Conservation (phyloP, 2,113 vertebrate species). For the Romanogobio albipinnatus region DNA sequence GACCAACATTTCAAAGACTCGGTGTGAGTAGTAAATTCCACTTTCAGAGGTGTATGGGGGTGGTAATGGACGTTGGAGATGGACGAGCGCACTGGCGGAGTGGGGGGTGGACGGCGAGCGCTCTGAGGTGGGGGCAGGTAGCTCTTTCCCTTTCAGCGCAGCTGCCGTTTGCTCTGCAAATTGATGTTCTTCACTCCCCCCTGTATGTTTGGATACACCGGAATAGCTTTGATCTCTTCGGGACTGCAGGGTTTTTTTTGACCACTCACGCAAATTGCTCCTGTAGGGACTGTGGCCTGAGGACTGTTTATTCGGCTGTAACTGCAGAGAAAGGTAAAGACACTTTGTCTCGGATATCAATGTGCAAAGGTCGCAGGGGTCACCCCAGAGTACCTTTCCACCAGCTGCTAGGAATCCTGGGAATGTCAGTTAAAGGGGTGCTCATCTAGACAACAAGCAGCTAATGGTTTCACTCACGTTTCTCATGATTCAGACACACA, state of each 20-base stretch:
- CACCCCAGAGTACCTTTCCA: conserved; percentile 56
- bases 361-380: conserved; percentile 49
- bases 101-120: conserved; percentile 26
- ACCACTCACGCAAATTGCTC: conserved; percentile 51
- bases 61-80: conserved; percentile 37
- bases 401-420: conserved; percentile 58
- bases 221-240: conserved; percentile 57
- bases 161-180: conserved; percentile 57
- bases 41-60: conserved; percentile 35
- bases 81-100: neutral
- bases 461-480: conserved; percentile 41
- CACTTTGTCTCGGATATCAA: conserved; percentile 52
- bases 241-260: conserved; percentile 44
- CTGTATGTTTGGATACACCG: conserved; percentile 43
- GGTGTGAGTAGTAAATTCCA: conserved; percentile 1
- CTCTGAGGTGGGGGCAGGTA: conserved; percentile 50
- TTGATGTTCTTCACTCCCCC: conserved; percentile 51
- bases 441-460: conserved; percentile 40
- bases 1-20: conserved; percentile 31
- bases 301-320: conserved; percentile 48
- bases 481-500: neutral
- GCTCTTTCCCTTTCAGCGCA: conserved; percentile 46
- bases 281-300: conserved; percentile 47
- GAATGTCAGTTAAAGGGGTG: conserved; percentile 46
- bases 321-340: conserved; percentile 45